phyloP scores from a whole-genome alignment of 1,140 invertebrate species.

The Temnothorax nylanderi region DNA sequence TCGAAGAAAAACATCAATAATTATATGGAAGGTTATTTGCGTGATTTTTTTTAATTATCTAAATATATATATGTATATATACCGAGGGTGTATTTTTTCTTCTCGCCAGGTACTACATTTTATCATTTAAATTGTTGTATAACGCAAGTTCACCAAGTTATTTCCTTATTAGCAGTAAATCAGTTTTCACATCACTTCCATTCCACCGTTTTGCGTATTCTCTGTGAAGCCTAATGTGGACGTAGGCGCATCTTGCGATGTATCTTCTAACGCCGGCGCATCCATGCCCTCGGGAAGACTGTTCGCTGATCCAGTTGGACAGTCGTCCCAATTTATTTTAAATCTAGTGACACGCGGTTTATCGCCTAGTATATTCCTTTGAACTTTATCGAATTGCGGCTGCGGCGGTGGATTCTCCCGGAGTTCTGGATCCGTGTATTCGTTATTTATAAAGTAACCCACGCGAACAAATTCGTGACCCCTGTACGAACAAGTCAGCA shows the following conservation, averaged over 20 bases:
- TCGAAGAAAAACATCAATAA: constrained; percentile 18
- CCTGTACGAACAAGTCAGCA: constrained; percentile 97
- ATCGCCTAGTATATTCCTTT: constrained; percentile 96
- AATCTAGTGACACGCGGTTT: constrained; percentile 98
- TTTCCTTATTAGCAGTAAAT: constrained; percentile 37
- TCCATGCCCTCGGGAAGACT: constrained; percentile 79
- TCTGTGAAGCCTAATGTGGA: constrained; percentile 82
- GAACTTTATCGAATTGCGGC: constrained; percentile 97
- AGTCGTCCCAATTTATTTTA: constrained; percentile 99
- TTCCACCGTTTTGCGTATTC: constrained; percentile 83
- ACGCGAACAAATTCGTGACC: constrained; percentile 98
- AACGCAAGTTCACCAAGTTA: constrained; percentile 8
- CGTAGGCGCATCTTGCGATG: constrained; percentile 79
- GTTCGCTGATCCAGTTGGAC: constrained; percentile 81
- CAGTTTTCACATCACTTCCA: constrained; percentile 84
- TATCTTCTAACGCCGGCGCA: constrained; percentile 79
- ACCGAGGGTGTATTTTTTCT: constrained; percentile 31
- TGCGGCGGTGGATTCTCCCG: constrained; percentile 97
- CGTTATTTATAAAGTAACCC: constrained; percentile 99
- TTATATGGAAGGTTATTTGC: constrained; percentile 46
- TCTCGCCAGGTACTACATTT: constrained; percentile 68
- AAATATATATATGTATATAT: constrained; percentile 71
- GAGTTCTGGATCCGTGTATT: constrained; percentile 97
- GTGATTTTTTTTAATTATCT: constrained; percentile 53
- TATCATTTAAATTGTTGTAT: constrained; percentile 59